Conservation (phyloP, 2,797 vertebrate genomes). For the Gadopsis marmoratus region DNA sequence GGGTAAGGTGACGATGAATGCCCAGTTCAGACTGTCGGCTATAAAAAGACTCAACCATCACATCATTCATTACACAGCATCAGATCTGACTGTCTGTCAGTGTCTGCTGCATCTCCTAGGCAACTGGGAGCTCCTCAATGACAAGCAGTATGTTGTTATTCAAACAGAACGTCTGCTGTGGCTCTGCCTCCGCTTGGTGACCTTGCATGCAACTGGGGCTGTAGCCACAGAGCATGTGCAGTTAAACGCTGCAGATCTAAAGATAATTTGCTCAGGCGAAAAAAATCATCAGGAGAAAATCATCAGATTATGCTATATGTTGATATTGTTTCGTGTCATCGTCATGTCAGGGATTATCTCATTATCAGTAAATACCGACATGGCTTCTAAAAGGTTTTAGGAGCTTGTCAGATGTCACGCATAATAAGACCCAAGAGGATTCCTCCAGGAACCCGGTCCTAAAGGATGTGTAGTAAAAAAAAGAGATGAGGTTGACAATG, state of each 20-base stretch:
- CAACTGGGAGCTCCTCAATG: conserved; percentile 56
- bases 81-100: conserved; percentile 51
- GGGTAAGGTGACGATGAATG: conserved; percentile 16
- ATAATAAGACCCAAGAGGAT: neutral
- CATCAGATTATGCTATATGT: neutral
- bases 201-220: conserved; percentile 33
- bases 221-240: conserved; percentile 1
- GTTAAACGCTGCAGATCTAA: conserved; percentile 12
- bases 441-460: neutral
- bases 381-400: neutral
- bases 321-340: neutral
- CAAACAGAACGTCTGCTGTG: conserved; percentile 41
- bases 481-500: neutral
- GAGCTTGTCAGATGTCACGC: neutral
- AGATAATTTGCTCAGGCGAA: neutral
- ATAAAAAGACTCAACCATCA: conserved; percentile 19
- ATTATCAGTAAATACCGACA: neutral
- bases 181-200: conserved; percentile 15
- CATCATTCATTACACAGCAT: conserved; percentile 34
- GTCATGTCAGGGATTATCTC: neutral
- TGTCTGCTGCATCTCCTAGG: conserved; percentile 62
- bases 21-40: neutral
- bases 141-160: conserved; percentile 50
- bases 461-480: neutral
- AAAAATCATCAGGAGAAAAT: neutral